Evolutionary conservation across 2,113 vertebrate genomes (phyloP), one percentile per base, ranked within the genome.

Genomic region (Petaurus breviceps): DNA sequence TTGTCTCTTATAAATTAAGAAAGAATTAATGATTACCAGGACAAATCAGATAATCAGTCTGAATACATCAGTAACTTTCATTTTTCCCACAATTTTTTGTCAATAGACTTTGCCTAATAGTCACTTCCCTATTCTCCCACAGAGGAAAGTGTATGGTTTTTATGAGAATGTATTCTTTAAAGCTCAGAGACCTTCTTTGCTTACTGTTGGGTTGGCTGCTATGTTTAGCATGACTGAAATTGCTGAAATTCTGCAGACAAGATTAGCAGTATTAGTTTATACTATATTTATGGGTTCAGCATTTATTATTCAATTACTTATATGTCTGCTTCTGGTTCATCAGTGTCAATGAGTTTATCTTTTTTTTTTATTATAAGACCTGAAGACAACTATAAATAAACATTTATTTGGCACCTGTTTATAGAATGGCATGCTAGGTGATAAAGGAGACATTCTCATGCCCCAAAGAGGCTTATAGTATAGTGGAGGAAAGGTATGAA

Each of bases 241-340:
- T 77, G 6, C 26, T 37, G 14, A 77, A 77, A 77, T 77, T n/a
- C 37, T 77, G 61, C 61, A 19, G 7, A 77, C 0, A 19, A 77
- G 57, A 77, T n/a, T 19, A 77, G 3, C 37, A 19, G 5, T 68
- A 37, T 57, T 31, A 61, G 54, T 55, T 25, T 55, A 57, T 26
- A 31, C 61, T 77, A 19, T 77, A n/a, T 77, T 77, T 77, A 37
- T 77, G 61, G 61, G 37, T 77, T 77, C 14, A 19, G 37, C 6
- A 68, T 68, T 91, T 93, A 95, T 94, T 94, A 97, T 95, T 89
- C 92, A 92, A 19, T 94, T 94, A 92, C 93, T 92, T 93, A 14
- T 92, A 31, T 89, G 84, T 96, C 49, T 96, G 25, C 53, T 95
- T 90, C 54, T 46, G 14, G 50, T 94, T 93, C 94, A 93, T 55